A percentile compares a stretch with the other conserved stretches of the same genome.
Conservation (phyloP, 2,888 invertebrate species). For the Caenorhabditis sinica region DNA sequence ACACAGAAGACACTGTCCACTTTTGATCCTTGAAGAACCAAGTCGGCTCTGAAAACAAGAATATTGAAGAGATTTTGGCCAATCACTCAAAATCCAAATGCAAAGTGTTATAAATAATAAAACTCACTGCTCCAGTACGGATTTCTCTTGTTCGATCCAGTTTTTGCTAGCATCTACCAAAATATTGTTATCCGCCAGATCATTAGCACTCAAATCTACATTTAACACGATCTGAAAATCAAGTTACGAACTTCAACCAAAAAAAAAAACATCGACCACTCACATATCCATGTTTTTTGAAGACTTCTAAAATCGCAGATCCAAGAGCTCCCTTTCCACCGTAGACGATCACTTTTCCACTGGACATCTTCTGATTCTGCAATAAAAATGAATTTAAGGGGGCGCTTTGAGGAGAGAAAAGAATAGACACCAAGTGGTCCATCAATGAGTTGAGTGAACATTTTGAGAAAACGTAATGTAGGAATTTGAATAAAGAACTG, state of each 20-base stretch:
- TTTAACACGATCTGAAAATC: slow-evolving; percentile 90
- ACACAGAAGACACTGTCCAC: slow-evolving; percentile 89
- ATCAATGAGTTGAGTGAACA: slow-evolving; percentile 23
- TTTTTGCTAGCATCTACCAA: slow-evolving; percentile 87
- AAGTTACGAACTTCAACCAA: too few relatives aligned
- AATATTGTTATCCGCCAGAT: slow-evolving; percentile 93
- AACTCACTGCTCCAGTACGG: slow-evolving; percentile 86
- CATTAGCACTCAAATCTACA: slow-evolving; percentile 91
- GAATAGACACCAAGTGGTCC: not conserved
- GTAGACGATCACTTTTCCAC: slow-evolving; percentile 89
- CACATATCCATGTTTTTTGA: slow-evolving; percentile 93
- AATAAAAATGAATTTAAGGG: not conserved
- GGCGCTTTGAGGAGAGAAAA: not conserved
- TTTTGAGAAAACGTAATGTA: too few relatives aligned
- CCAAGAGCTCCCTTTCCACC: slow-evolving; percentile 97
- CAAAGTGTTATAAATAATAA: not conserved
- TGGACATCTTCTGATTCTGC: slow-evolving; percentile 58
- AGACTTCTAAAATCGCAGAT: slow-evolving; percentile 91
- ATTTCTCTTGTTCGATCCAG: slow-evolving; percentile 90
- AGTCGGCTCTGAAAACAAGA: slow-evolving; percentile 70
- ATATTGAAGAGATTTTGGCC: not conserved
- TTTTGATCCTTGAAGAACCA: slow-evolving; percentile 51
- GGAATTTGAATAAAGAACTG: too few relatives aligned
- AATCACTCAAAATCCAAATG: not conserved
- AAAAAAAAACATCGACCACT: slow-evolving; percentile 81